Evolutionary conservation across 1,140 invertebrate species (phyloP), one percentile per base, ranked within the genome.

Genomic region (Drosophila arawakana): DNA sequence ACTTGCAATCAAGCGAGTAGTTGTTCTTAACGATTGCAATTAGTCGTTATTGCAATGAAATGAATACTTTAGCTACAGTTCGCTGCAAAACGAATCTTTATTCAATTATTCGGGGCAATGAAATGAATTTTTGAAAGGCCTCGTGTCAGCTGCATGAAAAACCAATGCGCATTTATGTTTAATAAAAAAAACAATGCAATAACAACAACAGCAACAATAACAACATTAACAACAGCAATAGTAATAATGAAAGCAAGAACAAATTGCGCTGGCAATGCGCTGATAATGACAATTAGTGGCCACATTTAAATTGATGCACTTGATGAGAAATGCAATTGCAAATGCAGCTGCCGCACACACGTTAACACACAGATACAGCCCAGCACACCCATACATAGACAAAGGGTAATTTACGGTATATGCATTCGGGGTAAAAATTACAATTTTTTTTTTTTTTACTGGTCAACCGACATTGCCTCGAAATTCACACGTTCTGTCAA

Each of bases 231-330:
- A 71, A 37, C 25, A 61, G 54, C 18, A 70, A 52, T 11, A 49
- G 8, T 46, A 72, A 71, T 46, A 8, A 46, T 35, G 7, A 52
- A 55, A 54, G 34, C 18, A 54, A 73, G 46, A 61, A 76, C 52
- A 79, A 52, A 72, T 71, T 15, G 61, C 55, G 76, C 54, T 58
- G 61, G 66, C 83, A 82, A 89, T 67, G 76, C 73, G 74, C 84
- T 89, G 84, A 90, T 90, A 89, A 89, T 89, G 85, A 89, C 85
- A 89, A 89, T 89, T 89, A 89, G 85, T 89, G 85, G 85, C 85
- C 85, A 85, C 85, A 89, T 89, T 89, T 89, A 89, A 89, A 89
- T 89, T 89, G 78, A 90, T 89, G 85, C 85, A 85, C 81, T 89
- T 81, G 85, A 90, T 88, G 81, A 90, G 89, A 81, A 90, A 90